Conservation (phyloP, 2,113 vertebrate species). For the Cyphomyrus plagiostoma region DNA sequence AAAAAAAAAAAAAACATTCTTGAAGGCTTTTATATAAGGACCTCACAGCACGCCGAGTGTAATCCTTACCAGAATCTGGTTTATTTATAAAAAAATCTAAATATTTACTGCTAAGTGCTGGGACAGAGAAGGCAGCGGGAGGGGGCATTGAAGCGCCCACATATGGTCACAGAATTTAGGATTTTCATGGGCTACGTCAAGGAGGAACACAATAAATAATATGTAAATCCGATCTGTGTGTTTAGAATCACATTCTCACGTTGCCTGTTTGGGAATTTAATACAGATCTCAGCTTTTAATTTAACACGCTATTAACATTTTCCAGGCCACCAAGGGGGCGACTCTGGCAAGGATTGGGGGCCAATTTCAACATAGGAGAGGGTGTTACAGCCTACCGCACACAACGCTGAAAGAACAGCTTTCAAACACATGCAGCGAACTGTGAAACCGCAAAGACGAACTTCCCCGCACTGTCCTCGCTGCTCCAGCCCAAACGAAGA, state of each 20-base stretch:
- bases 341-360: constrained; percentile 89
- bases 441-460: constrained; percentile 90
- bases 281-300: constrained; percentile 77
- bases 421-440: constrained; percentile 88
- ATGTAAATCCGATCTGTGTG: constrained; percentile 76
- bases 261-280: constrained; percentile 75
- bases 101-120: constrained; percentile 86
- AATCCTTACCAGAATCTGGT: constrained; percentile 96
- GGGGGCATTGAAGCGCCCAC: constrained; percentile 32
- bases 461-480: constrained; percentile 85
- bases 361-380: constrained; percentile 96
- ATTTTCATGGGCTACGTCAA: constrained; percentile 27
- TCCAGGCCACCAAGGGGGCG: constrained; percentile 85
- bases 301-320: constrained; percentile 94
- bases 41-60: constrained; percentile 93
- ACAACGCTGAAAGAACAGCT: constrained; percentile 90
- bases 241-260: constrained; percentile 73
- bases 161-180: constrained; percentile 30
- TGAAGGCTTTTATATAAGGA: constrained; percentile 74
- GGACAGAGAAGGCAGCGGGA: constrained; percentile 80
- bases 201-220: constrained; percentile 63
- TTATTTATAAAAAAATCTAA: constrained; percentile 88
- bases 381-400: constrained; percentile 92
- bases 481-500: constrained; percentile 75
- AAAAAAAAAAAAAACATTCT: constrained; percentile 54